phyloP scores from a whole-genome alignment of 2,113 vertebrate genomes.

The Percina caprodes region DNA sequence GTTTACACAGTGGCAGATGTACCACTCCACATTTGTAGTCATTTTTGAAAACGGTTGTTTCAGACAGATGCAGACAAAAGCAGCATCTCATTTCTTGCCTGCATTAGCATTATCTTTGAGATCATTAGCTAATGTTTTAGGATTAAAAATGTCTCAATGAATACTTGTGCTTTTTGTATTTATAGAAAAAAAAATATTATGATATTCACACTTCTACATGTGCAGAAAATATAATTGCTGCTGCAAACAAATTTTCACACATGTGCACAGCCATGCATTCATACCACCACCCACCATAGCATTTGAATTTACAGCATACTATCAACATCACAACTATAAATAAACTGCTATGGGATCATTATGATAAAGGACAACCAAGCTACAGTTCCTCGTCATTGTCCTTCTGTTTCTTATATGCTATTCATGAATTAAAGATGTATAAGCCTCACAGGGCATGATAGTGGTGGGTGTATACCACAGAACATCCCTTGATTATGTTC shows the following conservation, averaged over 20 bases:
- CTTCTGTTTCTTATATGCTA: conserved; percentile 47
- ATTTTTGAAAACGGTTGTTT: background rate
- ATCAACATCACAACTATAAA: conserved; percentile 25
- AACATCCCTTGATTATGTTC: conserved; percentile 26
- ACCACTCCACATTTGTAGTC: background rate
- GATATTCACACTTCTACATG: background rate
- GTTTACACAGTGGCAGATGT: background rate
- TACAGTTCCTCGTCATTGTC: conserved; percentile 20
- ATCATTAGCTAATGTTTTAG: background rate
- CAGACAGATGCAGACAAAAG: background rate
- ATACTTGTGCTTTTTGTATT: background rate
- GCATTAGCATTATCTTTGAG: background rate
- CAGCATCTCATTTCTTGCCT: background rate
- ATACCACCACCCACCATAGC: background rate
- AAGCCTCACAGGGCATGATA: conserved; percentile 23
- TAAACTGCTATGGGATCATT: conserved; percentile 20
- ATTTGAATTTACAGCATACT: conserved; percentile 11
- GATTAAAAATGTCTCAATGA: background rate
- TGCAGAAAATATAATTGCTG: conserved; percentile 25
- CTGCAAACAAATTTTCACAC: conserved; percentile 15
- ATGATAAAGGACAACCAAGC: conserved; percentile 48
- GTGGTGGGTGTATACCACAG: conserved; percentile 4
- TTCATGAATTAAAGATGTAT: conserved; percentile 55
- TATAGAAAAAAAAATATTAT: background rate
- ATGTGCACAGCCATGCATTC: background rate